Conservation (phyloP, 2,888 invertebrate genomes). For the Mermis nigrescens region DNA sequence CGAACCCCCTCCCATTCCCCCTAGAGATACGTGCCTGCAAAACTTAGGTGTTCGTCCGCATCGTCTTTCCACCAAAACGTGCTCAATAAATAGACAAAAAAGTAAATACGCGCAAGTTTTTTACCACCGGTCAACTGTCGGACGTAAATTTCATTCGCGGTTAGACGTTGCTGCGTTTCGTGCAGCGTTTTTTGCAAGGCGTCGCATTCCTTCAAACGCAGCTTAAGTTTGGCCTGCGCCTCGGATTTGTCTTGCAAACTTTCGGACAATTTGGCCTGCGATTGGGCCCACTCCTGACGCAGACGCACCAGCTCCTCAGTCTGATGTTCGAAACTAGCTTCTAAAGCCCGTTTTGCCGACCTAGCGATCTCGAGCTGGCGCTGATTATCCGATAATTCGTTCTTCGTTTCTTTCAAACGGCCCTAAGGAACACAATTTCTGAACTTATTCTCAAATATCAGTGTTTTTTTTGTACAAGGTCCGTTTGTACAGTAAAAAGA, state of each 20-base stretch:
- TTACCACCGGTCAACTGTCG: constrained; percentile 18
- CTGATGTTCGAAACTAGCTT: not conserved
- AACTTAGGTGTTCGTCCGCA: too few species aligned
- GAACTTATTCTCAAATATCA: not conserved
- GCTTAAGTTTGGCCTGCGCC: constrained; percentile 15
- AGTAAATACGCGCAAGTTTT: too few species aligned
- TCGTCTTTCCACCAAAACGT: too few species aligned
- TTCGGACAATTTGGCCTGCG: constrained; percentile 21
- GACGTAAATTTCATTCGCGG: constrained; percentile 24
- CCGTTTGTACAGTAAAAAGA: too few species aligned
- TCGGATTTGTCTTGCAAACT: constrained; percentile 27
- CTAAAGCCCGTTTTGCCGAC: not conserved
- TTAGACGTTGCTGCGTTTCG: constrained; percentile 20
- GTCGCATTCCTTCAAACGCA: constrained; percentile 7
- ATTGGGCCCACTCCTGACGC: constrained; percentile 1
- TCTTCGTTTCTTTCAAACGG: not conserved
- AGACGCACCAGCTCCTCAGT: constrained; percentile 2
- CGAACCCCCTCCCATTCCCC: too few species aligned
- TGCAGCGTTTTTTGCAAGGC: constrained; percentile 12
- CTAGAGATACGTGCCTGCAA: too few species aligned
- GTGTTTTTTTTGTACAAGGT: too few species aligned
- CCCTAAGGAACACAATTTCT: not conserved
- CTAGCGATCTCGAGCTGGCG: not conserved
- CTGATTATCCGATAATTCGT: not conserved
- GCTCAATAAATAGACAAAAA: too few species aligned